Percentiles rank a stretch among this genome's conserved stretches.
These are phyloP conservation scores for Neuroterus valhalla DNA, from an alignment of 1,140 invertebrate genomes.

Conservation along the genomic window DNA sequence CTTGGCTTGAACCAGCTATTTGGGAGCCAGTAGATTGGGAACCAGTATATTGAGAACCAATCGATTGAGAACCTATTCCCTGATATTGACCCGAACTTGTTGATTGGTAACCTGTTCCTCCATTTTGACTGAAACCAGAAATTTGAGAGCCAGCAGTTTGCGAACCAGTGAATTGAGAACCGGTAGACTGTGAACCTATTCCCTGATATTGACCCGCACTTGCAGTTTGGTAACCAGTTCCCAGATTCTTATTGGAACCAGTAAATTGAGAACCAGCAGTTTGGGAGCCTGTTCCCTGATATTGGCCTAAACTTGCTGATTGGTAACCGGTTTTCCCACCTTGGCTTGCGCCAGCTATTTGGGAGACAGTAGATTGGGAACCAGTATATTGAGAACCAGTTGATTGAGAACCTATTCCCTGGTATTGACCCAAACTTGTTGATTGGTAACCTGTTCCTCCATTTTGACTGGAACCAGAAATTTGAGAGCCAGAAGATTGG, in stretches of 20 bases:
- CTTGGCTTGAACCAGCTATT: neutral
- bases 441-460: neutral
- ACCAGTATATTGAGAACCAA: neutral
- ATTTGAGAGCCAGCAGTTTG: neutral
- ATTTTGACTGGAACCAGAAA: too few species aligned
- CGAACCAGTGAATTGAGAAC: constrained; percentile 26
- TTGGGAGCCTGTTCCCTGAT: neutral
- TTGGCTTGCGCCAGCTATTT: too few species aligned
- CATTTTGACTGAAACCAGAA: constrained; percentile 2
- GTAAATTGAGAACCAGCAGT: too few species aligned
- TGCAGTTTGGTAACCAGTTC: neutral
- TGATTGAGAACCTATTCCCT: neutral
- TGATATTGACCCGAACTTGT: neutral
- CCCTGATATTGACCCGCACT: neutral
- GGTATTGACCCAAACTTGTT: neutral
- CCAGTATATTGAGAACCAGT: neutral
- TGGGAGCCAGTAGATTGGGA: neutral
- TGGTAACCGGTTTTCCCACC: neutral
- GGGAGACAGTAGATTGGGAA: neutral
- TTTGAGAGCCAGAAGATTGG: neutral
- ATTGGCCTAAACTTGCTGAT: neutral
- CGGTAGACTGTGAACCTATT: neutral
- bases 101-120: neutral
- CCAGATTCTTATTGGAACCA: neutral
- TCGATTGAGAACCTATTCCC: neutral